Conservation (phyloP, 2,797 vertebrate genomes). For the Alca torda region DNA sequence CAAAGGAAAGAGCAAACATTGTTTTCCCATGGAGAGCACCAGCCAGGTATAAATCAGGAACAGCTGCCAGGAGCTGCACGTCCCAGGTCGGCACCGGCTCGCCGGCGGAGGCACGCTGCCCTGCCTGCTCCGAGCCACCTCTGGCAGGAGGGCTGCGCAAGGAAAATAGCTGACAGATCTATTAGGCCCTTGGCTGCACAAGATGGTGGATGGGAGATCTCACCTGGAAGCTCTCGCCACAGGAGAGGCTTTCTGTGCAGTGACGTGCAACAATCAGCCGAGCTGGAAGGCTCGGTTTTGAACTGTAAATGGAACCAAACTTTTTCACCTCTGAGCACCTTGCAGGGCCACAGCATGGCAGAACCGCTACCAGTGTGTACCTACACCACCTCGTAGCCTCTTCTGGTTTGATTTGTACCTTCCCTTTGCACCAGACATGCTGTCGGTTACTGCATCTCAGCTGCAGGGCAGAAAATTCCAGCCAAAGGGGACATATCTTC, state of each 20-base stretch:
- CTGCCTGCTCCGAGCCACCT: background rate
- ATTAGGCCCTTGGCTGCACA: background rate
- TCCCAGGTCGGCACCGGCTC: background rate
- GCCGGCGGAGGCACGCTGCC: rapidly evolving
- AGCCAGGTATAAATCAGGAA: background rate
- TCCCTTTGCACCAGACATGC: background rate
- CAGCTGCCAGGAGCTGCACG: background rate
- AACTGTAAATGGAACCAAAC: background rate
- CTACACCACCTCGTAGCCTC: background rate
- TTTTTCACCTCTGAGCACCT: background rate
- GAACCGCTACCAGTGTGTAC: background rate
- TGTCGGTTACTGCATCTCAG: background rate
- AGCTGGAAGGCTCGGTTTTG: background rate
- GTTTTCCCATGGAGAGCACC: background rate
- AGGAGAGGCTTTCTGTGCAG: background rate
- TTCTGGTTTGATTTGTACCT: background rate
- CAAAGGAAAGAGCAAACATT: background rate
- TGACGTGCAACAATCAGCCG: rapidly evolving
- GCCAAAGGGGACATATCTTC: background rate
- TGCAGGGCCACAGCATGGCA: background rate
- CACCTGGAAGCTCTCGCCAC: background rate
- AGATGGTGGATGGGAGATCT: background rate
- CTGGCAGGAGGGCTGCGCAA: background rate
- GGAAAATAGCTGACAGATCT: background rate
- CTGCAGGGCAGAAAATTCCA: background rate